Percentiles rank a stretch among this genome's conserved stretches.
Conservation (phyloP, 2,888 invertebrate species). For the Calephelis perditalis region DNA sequence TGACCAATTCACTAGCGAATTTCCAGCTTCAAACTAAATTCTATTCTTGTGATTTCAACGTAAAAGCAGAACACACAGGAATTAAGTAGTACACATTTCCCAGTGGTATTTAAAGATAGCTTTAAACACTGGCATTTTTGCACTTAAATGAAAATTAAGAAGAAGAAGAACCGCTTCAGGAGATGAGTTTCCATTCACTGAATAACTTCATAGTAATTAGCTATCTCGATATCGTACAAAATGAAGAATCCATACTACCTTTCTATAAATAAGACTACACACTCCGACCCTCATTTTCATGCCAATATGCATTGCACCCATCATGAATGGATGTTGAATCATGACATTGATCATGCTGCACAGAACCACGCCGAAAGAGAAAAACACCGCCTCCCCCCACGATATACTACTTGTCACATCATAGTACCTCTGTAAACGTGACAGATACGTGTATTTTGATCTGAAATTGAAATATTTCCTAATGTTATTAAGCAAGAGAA, state of each 20-base stretch:
- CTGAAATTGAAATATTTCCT: constrained; percentile 45
- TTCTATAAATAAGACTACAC: constrained; percentile 91
- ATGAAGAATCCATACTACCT: constrained; percentile 70
- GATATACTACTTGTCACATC: constrained; percentile 64
- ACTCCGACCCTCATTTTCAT: constrained; percentile 89
- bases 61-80: too few species aligned
- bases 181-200: too few species aligned
- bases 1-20: too few species aligned
- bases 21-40: too few species aligned
- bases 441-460: constrained; percentile 76
- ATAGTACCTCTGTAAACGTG: constrained; percentile 80
- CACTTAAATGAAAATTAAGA: too few species aligned
- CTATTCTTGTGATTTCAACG: too few species aligned
- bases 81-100: too few species aligned
- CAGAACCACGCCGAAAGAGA: constrained; percentile 81
- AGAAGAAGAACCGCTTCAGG: too few species aligned
- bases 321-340: constrained; percentile 83
- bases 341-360: constrained; percentile 81
- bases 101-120: too few species aligned
- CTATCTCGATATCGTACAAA: too few species aligned
- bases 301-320: constrained; percentile 86
- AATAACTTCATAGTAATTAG: too few species aligned
- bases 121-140: too few species aligned
- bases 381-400: constrained; percentile 81
- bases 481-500: background rate